These are phyloP conservation scores for Pachyrhynchus sulphureomaculatus DNA, from an alignment of 1,140 invertebrate genomes.

Conservation along the genomic window DNA sequence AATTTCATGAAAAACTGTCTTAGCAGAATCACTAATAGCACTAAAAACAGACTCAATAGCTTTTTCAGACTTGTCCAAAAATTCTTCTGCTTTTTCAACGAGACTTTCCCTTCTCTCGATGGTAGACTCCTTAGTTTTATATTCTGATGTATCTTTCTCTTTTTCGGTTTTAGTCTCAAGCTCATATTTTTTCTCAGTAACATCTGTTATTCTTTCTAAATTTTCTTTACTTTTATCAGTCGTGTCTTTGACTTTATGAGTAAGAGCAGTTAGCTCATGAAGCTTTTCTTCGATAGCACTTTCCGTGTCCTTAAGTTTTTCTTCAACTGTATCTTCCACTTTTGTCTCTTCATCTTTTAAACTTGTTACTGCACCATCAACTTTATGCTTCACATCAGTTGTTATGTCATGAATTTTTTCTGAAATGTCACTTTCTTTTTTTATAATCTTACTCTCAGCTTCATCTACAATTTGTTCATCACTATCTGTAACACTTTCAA, in stretches of 20 bases:
- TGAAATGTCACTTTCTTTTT: not conserved
- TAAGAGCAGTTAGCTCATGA: too few species aligned
- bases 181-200: not conserved
- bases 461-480: not conserved
- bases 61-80: conserved; percentile 3
- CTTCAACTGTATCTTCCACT: not conserved
- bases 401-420: not conserved
- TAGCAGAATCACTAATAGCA: not conserved
- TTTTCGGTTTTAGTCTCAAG: not conserved
- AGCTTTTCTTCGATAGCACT: not conserved
- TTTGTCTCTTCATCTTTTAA: conserved; percentile 1
- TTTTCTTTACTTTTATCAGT: not conserved
- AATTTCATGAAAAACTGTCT: not conserved
- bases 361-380: not conserved
- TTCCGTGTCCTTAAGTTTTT: not conserved
- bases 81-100: conserved; percentile 7
- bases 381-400: not conserved
- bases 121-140: not conserved
- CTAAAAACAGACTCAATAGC: not conserved
- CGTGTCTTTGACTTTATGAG: not conserved
- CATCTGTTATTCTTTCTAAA: not conserved
- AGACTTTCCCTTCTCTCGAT: conserved; percentile 2
- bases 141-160: not conserved
- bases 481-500: too few species aligned
- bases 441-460: not conserved